phyloP scores from a whole-genome alignment of 2,113 vertebrate genomes.

The Rafetus swinhoei region DNA sequence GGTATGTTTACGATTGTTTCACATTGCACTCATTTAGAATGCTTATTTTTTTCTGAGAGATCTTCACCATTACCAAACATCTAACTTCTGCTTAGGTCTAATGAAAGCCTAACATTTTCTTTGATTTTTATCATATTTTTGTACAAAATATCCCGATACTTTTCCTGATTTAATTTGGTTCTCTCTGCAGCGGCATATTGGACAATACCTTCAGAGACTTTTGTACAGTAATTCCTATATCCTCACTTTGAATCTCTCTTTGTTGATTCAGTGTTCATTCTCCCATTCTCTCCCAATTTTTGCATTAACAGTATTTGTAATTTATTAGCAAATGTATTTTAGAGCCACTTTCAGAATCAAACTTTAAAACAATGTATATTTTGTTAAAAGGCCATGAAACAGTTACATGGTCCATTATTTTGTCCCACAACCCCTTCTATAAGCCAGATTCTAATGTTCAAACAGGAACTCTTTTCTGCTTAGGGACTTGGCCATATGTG shows the following conservation, averaged over 20 bases:
- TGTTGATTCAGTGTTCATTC: background rate
- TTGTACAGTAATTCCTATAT: background rate
- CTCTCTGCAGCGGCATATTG: too few relatives aligned
- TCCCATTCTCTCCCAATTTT: background rate
- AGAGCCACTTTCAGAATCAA: background rate
- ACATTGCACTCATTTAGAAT: background rate
- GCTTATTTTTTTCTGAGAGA: background rate
- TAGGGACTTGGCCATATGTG: background rate
- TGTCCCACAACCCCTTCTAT: background rate
- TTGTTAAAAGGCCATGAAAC: background rate
- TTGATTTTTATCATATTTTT: background rate
- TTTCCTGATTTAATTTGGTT: background rate
- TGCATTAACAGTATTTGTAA: background rate
- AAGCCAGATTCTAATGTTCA: background rate
- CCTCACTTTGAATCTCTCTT: background rate
- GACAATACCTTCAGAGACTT: background rate
- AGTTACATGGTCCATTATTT: background rate
- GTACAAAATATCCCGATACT: background rate
- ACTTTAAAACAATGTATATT: background rate
- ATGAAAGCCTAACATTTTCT: background rate
- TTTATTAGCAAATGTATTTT: background rate
- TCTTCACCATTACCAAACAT: background rate
- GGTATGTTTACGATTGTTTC: background rate
- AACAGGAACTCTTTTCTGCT: background rate
- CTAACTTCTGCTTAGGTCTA: background rate